Percentiles rank a stretch among this genome's conserved stretches.
phyloP scores from a whole-genome alignment of 2,797 vertebrate species.

The Acanthurus leucopareius region DNA sequence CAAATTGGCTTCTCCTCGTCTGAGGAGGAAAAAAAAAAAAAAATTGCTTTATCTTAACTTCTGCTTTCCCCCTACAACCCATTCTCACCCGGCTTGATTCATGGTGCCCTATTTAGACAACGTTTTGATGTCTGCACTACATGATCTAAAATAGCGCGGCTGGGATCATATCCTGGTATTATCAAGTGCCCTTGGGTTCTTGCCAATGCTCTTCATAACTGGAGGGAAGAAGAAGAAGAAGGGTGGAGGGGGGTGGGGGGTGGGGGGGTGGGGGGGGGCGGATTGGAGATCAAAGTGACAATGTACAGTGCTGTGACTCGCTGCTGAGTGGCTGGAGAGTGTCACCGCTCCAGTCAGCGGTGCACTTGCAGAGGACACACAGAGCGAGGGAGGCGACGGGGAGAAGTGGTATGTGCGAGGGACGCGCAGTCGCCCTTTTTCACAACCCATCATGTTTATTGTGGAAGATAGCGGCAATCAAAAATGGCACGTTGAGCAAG shows the following conservation, averaged over 20 bases:
- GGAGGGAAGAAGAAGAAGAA: constrained; percentile 40
- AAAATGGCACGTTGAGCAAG: constrained; percentile 4
- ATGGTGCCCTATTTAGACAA: constrained; percentile 73
- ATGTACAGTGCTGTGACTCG: constrained; percentile 65
- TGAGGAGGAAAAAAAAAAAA: constrained; percentile 5
- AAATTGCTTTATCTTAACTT: constrained; percentile 71
- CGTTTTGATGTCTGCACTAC: constrained; percentile 76
- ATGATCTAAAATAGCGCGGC: constrained; percentile 73
- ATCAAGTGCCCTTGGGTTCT: constrained; percentile 74
- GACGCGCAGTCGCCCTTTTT: constrained; percentile 19
- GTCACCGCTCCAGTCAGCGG: constrained; percentile 59
- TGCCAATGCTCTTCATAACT: constrained; percentile 77
- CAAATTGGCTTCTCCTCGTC: constrained; percentile 70
- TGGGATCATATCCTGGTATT: constrained; percentile 80
- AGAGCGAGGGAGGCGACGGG: not conserved
- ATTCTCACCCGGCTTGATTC: constrained; percentile 62
- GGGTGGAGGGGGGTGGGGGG: too few species aligned
- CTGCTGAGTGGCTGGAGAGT: constrained; percentile 64
- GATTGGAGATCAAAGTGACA: constrained; percentile 76
- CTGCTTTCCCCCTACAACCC: constrained; percentile 46
- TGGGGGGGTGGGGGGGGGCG: not conserved
- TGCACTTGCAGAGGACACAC: constrained; percentile 28
- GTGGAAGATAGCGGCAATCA: constrained; percentile 6
- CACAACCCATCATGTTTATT: constrained; percentile 26
- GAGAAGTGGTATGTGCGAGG: constrained; percentile 10